Percentiles rank a stretch among this genome's conserved stretches.
These are phyloP conservation scores for Osedax fenrisi DNA, from an alignment of 2,888 invertebrate genomes.

Conservation along the genomic window DNA sequence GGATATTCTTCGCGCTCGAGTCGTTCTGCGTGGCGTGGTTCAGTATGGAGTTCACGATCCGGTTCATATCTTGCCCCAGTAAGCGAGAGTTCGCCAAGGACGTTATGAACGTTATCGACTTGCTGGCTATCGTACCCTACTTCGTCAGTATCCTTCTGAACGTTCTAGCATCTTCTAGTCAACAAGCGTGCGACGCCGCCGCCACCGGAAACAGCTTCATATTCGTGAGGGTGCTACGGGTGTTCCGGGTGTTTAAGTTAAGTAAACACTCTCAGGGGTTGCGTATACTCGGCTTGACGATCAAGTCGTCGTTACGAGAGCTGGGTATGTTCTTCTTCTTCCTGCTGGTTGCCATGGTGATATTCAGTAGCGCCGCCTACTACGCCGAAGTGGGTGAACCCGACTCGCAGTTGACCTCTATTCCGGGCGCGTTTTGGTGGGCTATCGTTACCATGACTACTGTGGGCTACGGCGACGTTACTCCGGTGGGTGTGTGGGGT, in stretches of 20 bases:
- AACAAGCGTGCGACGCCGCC: slow-evolving; percentile 38
- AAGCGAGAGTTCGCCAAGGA: slow-evolving; percentile 42
- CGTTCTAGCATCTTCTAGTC: no score
- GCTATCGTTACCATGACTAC: slow-evolving; percentile 45
- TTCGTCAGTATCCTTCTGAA: slow-evolving; percentile 42
- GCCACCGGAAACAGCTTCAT: slow-evolving; percentile 41
- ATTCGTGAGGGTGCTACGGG: slow-evolving; percentile 43
- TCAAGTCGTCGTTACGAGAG: slow-evolving; percentile 45
- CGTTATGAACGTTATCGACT: slow-evolving; percentile 47
- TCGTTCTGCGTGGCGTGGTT: slow-evolving; percentile 48
- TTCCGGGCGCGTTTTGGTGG: slow-evolving; percentile 50
- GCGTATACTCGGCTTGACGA: slow-evolving; percentile 46
- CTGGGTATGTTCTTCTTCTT: slow-evolving; percentile 47
- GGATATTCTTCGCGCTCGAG: slow-evolving; percentile 47
- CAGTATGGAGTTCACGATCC: slow-evolving; percentile 44
- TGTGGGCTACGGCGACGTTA: slow-evolving; percentile 40
- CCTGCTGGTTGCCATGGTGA: slow-evolving; percentile 46
- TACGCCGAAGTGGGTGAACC: slow-evolving; percentile 44
- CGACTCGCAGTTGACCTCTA: slow-evolving; percentile 42
- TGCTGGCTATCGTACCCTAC: slow-evolving; percentile 47
- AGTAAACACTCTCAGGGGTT: slow-evolving; percentile 48
- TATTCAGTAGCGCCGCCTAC: slow-evolving; percentile 46
- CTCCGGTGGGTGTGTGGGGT: slow-evolving; percentile 40
- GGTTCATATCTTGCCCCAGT: slow-evolving; percentile 43
- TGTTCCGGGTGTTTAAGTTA: slow-evolving; percentile 46